Conservation (phyloP, 1,140 invertebrate genomes). For the Neoseiulus cucumeris region DNA sequence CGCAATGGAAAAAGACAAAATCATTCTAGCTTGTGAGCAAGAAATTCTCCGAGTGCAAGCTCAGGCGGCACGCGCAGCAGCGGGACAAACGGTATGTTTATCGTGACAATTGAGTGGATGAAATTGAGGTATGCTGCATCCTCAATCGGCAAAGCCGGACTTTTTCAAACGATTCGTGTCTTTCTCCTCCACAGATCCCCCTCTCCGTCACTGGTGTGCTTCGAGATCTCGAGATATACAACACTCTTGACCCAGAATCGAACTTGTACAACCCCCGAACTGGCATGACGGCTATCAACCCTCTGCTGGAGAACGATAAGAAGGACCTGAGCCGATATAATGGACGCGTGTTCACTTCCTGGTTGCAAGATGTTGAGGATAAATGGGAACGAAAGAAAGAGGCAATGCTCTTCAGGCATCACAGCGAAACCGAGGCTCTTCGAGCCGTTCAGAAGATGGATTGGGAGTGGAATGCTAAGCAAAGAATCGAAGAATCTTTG, state of each 20-base stretch:
- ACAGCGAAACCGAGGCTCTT: constrained; percentile 83
- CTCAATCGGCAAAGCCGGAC: too few species aligned
- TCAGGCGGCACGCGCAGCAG: constrained; percentile 70
- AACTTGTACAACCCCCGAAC: constrained; percentile 1
- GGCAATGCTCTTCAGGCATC: constrained; percentile 71
- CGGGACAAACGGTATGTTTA: constrained; percentile 51
- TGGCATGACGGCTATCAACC: neutral
- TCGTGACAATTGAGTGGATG: too few species aligned
- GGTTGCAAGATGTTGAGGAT: constrained; percentile 89
- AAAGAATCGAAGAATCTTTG: constrained; percentile 32
- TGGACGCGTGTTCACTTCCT: constrained; percentile 77
- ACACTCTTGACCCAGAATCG: constrained; percentile 63
- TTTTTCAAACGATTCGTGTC: too few species aligned
- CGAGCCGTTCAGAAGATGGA: constrained; percentile 84
- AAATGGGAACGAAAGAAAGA: constrained; percentile 98
- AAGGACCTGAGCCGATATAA: constrained; percentile 44
- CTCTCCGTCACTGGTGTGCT: constrained; percentile 82
- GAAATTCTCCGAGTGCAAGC: constrained; percentile 84
- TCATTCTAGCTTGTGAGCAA: constrained; percentile 78
- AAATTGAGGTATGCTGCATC: too few species aligned
- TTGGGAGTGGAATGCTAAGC: constrained; percentile 89
- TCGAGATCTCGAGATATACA: constrained; percentile 81
- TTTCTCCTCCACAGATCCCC: constrained; percentile 34
- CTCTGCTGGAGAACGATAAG: neutral
- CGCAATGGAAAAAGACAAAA: constrained; percentile 82